Percentiles rank a stretch among this genome's conserved stretches.
Conservation (phyloP, 1,140 invertebrate species). For the Arion vulgaris region DNA sequence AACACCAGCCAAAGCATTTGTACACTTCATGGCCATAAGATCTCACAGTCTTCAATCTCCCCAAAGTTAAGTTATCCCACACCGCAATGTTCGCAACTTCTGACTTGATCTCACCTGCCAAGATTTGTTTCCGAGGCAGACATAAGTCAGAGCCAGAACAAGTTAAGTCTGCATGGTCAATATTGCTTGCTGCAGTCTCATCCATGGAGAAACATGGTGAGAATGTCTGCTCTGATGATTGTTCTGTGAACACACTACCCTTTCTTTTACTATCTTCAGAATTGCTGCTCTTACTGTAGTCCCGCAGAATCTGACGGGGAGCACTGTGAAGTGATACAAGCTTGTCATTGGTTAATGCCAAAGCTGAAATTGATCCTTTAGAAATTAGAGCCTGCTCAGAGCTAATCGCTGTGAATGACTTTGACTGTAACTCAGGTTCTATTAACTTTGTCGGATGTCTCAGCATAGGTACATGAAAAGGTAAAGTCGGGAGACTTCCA, state of each 20-base stretch:
- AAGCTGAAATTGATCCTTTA: neutral
- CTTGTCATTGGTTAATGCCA: neutral
- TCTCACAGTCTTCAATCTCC: slow-evolving; percentile 8
- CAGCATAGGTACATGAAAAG: neutral
- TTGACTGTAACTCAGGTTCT: neutral
- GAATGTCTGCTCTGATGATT: neutral
- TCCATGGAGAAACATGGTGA: no score
- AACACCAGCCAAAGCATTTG: neutral
- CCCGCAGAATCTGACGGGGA: neutral
- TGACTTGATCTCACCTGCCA: neutral
- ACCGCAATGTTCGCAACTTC: slow-evolving; percentile 22
- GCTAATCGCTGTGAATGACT: neutral
- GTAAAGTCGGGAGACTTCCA: no score
- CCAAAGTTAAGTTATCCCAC: slow-evolving; percentile 3
- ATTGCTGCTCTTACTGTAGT: neutral
- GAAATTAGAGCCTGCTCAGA: neutral
- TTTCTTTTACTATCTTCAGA: neutral
- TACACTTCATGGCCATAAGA: neutral
- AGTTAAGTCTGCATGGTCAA: neutral
- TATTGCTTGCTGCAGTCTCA: neutral
- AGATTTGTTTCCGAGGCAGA: neutral
- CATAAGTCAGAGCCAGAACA: no score
- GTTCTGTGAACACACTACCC: neutral
- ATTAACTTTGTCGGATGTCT: neutral
- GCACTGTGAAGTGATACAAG: slow-evolving; percentile 18